Base-by-base conservation (phyloP, 2,113 vertebrate genomes). In the Microtus pennsylvanicus region DNA sequence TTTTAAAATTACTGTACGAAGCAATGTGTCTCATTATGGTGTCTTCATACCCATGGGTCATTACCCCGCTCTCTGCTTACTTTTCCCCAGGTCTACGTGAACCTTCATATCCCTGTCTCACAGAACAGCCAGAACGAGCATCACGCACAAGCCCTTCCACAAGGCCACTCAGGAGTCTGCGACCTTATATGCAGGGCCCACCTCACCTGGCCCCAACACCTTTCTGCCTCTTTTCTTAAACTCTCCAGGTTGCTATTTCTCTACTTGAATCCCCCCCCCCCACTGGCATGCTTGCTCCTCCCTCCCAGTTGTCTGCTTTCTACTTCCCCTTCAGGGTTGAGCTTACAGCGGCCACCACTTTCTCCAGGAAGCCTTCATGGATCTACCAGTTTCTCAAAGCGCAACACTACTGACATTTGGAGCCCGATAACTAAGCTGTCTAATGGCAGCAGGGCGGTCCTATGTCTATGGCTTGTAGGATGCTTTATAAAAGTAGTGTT, bases 51-150 rank as follows among this genome's bases (percentile, higher is more conserved):
- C 4, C 35, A 30, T 17, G 58, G 5, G 55, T 17, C n/a, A 17
- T 42, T 47, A 47, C 7, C n/a, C 24, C 42, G 3, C 38, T 45
- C 70, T 38, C 77, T 1, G 17, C 1, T 7, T 58, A 10, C 21
- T 0, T 19, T 8, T 76, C 35, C 61, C 42, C 1, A 2, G 0
- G 1, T 14, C 45, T 80, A 33, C 35, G 5, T 0, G 0, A 0
- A 38, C 22, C 70, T 13, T 21, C 42, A 7, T 38, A 45, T 5
- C 38, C 45, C 47, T 3, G 42, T 11, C 70, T 14, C 76, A 35
- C 7, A 58, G 21, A 50, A 63, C 72, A 81, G 21, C 30, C 45
- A 74, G 45, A 67, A 13, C 3, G n/a, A 74, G 38, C 45, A 3
- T 67, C 38, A 4, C 1, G 19, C 12, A 35, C 21, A 63, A 63